These are phyloP conservation scores for Florisuga fusca DNA, from an alignment of 2,797 vertebrate genomes.

Conservation along the genomic window DNA sequence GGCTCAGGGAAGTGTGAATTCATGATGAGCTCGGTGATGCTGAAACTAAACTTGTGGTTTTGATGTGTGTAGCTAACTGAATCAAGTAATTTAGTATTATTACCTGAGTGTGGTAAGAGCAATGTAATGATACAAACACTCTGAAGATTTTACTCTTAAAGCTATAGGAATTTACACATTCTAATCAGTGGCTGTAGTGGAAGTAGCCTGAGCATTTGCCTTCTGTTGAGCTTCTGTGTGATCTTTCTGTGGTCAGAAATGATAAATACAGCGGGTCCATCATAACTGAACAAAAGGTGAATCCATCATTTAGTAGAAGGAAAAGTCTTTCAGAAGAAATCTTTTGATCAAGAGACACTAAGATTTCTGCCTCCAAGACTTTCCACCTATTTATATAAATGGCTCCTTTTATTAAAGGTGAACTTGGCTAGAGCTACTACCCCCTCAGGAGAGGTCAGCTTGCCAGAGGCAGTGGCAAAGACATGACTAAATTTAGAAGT, in stretches of 20 bases:
- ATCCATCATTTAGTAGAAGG: background rate
- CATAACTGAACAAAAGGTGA: background rate
- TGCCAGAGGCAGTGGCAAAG: background rate
- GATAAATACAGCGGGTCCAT: background rate
- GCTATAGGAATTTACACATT: background rate
- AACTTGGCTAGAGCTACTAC: background rate
- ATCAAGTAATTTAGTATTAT: conserved; percentile 10
- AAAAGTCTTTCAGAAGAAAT: background rate
- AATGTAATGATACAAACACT: background rate
- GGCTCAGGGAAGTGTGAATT: background rate
- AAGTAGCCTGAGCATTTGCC: background rate
- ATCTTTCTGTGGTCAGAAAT: background rate
- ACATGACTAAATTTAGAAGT: background rate
- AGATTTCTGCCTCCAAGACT: background rate
- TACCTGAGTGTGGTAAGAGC: background rate
- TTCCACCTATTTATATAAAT: background rate
- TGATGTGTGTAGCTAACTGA: background rate
- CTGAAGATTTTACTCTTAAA: background rate
- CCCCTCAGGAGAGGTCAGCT: background rate
- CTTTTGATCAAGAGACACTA: background rate
- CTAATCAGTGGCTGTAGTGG: background rate
- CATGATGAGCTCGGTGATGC: background rate
- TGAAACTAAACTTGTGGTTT: background rate
- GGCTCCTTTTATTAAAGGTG: background rate
- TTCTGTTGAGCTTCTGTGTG: background rate